Base-by-base conservation (phyloP, 1,140 invertebrate species). In the Drosophila triauraria region DNA sequence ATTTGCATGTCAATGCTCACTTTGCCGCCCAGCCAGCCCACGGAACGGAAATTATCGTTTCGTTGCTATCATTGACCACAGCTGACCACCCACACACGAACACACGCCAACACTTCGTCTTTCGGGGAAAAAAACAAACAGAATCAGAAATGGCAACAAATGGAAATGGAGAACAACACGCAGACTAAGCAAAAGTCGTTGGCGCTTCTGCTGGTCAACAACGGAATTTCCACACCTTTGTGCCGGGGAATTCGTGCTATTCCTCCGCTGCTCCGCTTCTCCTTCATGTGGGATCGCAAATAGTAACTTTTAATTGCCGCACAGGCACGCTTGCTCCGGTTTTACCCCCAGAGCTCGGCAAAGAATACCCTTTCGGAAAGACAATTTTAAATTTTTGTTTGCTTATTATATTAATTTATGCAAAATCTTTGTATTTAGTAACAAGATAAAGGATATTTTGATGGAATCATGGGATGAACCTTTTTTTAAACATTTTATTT, bases 1-100 rank as follows among this genome's bases (percentile, higher is more conserved):
- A 88, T 90, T 88, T 82, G 86, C 85, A 88, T 88, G 85, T 90
- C 71, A 68, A 62, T 47, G 60, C 48, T 63, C 82, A 85, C 62
- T 88, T 85, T 90, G 75, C 58, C 25, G 69, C 61, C 63, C 60
- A 68, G 17, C 60, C 63, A 57, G 23, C 42, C 38, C 62, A 54
- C 59, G 50, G 50, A 60, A 74, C 68, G 64, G 72, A 90, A 88
- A 84, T 90, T 84, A 90, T 78, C 80, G 85, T 75, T 75, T 75
- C 62, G 70, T 20, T 70, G 71, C 46, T 81, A 81, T 88, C 85
- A 84, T 78, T 78, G 80, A 68, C 68, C 72, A 71, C 58, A 74
- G 70, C 69, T 74, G 70, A 72, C 70, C 68, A 27, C 54, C 58
- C 57, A 50, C 43, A 38, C 35, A 35, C 32, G 8, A 9, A 35